phyloP scores from a whole-genome alignment of 2,113 vertebrate species.

The Paracanthobrama guichenoti region DNA sequence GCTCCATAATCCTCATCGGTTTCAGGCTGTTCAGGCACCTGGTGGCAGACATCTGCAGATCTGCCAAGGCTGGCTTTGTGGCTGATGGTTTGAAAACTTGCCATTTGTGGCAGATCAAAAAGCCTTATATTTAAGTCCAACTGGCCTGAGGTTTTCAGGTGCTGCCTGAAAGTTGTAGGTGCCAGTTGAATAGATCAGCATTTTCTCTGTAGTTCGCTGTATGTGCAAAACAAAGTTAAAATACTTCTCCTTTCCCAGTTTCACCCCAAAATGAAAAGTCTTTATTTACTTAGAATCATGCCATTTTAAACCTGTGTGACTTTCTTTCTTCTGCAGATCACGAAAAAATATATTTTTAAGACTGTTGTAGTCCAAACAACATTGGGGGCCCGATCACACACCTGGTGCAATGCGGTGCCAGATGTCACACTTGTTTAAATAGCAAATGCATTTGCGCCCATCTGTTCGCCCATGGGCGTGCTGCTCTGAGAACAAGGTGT shows the following conservation, averaged over 20 bases:
- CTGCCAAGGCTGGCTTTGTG: constrained; percentile 15
- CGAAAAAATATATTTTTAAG: not conserved
- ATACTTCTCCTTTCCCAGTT: not conserved
- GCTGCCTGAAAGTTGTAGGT: constrained; percentile 4
- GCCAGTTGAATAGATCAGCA: constrained; percentile 10
- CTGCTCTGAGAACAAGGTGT: no score
- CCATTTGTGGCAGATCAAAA: constrained; percentile 5
- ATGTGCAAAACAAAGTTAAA: constrained; percentile 18
- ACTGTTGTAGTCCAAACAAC: not conserved
- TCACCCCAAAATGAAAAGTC: not conserved
- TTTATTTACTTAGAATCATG: not conserved
- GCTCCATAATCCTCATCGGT: constrained; percentile 5
- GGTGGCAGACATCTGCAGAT: constrained; percentile 10
- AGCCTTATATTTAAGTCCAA: constrained; percentile 4
- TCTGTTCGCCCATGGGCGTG: no score
- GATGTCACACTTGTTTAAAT: no score
- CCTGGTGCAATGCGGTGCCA: no score
- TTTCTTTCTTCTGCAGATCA: not conserved
- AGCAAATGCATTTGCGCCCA: no score
- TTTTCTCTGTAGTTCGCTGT: not conserved
- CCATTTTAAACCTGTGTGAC: not conserved
- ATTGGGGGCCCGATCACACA: no score
- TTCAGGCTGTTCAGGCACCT: constrained; percentile 34
- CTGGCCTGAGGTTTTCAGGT: constrained; percentile 17
- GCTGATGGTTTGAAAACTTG: not conserved